Evolutionary conservation across 2,113 vertebrate genomes (phyloP).

Genomic region (Sceloporus tristichus): DNA sequence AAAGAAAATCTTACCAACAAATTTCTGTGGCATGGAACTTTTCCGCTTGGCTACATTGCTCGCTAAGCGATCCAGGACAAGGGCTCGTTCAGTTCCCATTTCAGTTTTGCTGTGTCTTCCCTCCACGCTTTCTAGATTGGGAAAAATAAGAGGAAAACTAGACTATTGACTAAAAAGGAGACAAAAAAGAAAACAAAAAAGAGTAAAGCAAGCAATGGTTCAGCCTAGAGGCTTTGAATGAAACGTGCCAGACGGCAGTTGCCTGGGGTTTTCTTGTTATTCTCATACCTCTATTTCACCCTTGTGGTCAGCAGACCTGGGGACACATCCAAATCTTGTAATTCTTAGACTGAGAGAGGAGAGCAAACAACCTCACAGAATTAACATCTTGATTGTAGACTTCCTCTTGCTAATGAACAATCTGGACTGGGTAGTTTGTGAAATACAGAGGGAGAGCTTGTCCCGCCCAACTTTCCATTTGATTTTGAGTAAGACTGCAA

Average conservation of each 20-base stretch:
- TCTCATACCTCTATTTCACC: conserved; percentile 60
- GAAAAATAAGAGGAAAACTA: conserved; percentile 50
- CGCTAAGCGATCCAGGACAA: conserved; percentile 93
- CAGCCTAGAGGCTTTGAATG: conserved; percentile 55
- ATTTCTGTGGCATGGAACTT: conserved; percentile 97
- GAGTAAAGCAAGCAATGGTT: conserved; percentile 34
- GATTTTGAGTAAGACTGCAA: conserved; percentile 75
- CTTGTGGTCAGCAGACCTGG: conserved; percentile 69
- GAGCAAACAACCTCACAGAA: conserved; percentile 62
- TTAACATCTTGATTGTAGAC: conserved; percentile 62
- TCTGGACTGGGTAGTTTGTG: conserved; percentile 74
- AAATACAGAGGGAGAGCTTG: conserved; percentile 60
- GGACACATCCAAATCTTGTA: conserved; percentile 58
- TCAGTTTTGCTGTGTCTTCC: conserved; percentile 84
- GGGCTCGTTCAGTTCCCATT: conserved; percentile 91
- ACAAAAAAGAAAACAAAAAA: conserved; percentile 37
- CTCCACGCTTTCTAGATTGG: conserved; percentile 82
- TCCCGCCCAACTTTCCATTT: conserved; percentile 68
- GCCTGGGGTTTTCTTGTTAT: conserved; percentile 4
- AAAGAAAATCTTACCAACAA: conserved; percentile 87
- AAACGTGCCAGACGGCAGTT: conserved; percentile 51
- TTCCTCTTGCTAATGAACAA: conserved; percentile 75
- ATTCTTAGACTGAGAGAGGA: conserved; percentile 66
- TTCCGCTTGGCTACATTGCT: conserved; percentile 96
- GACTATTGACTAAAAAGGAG: conserved; percentile 39